Evolutionary conservation across 2,888 invertebrate genomes (phyloP), one percentile per base, ranked within the genome.

Genomic region (Allygus modestus): DNA sequence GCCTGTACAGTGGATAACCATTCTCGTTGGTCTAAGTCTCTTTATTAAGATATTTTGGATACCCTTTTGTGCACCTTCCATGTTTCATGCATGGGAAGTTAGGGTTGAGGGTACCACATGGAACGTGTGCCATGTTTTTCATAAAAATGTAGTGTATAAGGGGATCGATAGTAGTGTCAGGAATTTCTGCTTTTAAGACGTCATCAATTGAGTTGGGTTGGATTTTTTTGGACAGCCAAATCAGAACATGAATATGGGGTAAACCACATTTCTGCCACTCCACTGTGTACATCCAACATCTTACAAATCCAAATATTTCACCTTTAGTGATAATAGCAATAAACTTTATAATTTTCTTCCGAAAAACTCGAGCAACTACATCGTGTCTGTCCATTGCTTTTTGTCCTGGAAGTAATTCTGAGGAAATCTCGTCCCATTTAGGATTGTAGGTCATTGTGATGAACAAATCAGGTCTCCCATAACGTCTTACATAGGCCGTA

Each of bases 61-160:
- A 91, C 9, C 86, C 86, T 87, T 91, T 91, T 0, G 88, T 86
- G 87, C 91, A 91, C 82, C 87, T 88, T 4, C 88, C 89, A 79
- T 89, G 12, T 54, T 86, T 86, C 90, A 90, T 87, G 87, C 91
- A 91, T 1, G 89, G 89, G 28, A 89, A 88, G 31, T 87, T 86
- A 7, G 46, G 65, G 86, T 90, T 90, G n/a, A 88, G 69, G 17
- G n/a, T 41, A 12, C 89, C 89, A 86, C 90, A 90, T n/a, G 89
- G 89, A 4, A 89, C 89, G 87, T 90, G 90, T 51, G 89, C 88
- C 88, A 89, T 87, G 77, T 85, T 81, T 65, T 65, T 65, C 17
- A 9, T 23, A 4, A 65, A 11, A 4, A 65, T 17, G 31, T 87
- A 83, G 85, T 86, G 85, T 12, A 90, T 81, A 9, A 79, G 58